These are phyloP conservation scores for Drosophila putrida DNA, from an alignment of 2,888 invertebrate species.

Conservation along the genomic window DNA sequence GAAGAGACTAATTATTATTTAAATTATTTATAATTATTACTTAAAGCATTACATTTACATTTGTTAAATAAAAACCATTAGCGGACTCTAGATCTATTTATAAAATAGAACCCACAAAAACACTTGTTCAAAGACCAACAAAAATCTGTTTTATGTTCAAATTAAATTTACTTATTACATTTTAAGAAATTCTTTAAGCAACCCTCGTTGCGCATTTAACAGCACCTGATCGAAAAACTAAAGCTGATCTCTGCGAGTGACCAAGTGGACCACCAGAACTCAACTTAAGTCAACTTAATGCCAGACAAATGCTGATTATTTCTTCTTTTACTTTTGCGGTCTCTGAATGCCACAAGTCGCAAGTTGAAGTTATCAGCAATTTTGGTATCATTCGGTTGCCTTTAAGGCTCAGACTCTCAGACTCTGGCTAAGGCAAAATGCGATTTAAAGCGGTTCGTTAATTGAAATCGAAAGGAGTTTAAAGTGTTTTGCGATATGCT, in stretches of 20 bases:
- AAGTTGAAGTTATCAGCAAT: slow-evolving; percentile 26
- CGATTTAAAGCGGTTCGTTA: slow-evolving; percentile 31
- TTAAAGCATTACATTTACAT: too few species aligned
- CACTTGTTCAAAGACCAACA: too few species aligned
- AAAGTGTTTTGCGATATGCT: slow-evolving; percentile 45
- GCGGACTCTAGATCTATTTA: too few species aligned
- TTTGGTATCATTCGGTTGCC: slow-evolving; percentile 24
- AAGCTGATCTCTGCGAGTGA: slow-evolving; percentile 10
- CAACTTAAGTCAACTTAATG: slow-evolving; percentile 33
- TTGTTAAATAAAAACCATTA: too few species aligned
- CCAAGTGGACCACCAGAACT: slow-evolving; percentile 40
- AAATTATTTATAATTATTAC: too few species aligned
- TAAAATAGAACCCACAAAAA: too few species aligned
- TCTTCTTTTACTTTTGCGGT: slow-evolving; percentile 1
- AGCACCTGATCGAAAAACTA: slow-evolving; percentile 29
- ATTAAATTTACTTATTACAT: neutral
- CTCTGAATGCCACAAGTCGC: slow-evolving; percentile 2
- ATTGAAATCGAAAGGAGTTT: slow-evolving; percentile 66
- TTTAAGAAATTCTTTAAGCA: neutral
- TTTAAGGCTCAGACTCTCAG: slow-evolving; percentile 11
- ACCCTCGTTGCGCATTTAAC: slow-evolving; percentile 13
- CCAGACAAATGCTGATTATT: slow-evolving; percentile 36
- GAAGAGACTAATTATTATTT: too few species aligned
- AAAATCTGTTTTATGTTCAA: neutral
- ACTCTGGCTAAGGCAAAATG: slow-evolving; percentile 6